A percentile compares a stretch with the other conserved stretches of the same genome.
Conservation (phyloP, 2,797 vertebrate genomes). For the Fringilla coelebs region DNA sequence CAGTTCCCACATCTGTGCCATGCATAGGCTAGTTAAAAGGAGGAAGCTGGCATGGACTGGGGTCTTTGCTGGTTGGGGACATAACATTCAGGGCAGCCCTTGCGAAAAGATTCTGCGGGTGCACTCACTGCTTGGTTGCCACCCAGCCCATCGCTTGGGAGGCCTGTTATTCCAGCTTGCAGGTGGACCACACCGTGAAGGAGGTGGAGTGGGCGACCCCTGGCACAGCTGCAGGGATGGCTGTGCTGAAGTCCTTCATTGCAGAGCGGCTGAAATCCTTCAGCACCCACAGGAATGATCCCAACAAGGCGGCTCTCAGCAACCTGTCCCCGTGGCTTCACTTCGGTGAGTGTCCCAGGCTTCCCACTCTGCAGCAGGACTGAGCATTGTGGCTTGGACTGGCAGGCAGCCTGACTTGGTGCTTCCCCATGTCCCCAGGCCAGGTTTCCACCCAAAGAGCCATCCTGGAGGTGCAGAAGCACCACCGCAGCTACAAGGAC, state of each 20-base stretch:
- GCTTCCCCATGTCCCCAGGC: constrained; percentile 61
- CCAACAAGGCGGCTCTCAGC: constrained; percentile 83
- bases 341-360: constrained; percentile 74
- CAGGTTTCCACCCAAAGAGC: constrained; percentile 86
- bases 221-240: constrained; percentile 74
- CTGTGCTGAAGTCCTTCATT: constrained; percentile 84
- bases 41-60: background rate
- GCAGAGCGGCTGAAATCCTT: constrained; percentile 78
- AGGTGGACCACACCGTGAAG: constrained; percentile 78
- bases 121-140: background rate
- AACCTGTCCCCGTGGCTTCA: constrained; percentile 91
- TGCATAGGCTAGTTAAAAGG: background rate
- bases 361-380: background rate
- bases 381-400: fast-evolving
- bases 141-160: constrained; percentile 81
- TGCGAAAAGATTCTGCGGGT: background rate
- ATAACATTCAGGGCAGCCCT: background rate
- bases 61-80: background rate
- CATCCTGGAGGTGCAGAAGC: constrained; percentile 79
- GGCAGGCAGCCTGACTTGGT: background rate
- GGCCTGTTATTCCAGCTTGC: constrained; percentile 75
- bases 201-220: constrained; percentile 85
- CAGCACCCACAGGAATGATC: constrained; percentile 80
- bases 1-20: background rate
- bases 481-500: constrained; percentile 57